Evolutionary conservation across 1,140 invertebrate species (phyloP).

Genomic region (Oreohelix idahoensis): DNA sequence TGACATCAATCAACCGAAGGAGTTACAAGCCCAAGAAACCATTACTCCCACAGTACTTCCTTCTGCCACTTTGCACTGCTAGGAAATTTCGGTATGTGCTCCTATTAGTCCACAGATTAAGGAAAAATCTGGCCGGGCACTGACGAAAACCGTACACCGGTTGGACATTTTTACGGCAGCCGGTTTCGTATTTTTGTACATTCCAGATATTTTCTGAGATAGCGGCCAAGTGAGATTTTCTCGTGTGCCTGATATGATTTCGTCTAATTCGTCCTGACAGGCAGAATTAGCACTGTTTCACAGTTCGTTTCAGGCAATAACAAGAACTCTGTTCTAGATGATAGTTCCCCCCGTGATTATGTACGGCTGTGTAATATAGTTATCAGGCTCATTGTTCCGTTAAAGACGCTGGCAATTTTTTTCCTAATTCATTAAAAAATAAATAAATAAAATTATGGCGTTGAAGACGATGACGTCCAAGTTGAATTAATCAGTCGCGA

Average conservation of each 20-base stretch:
- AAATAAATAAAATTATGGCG: too few species aligned
- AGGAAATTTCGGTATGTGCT: neutral
- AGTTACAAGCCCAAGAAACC: too few species aligned
- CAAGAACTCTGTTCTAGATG: neutral
- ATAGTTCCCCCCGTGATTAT: neutral
- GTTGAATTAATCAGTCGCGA: too few species aligned
- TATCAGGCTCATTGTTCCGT: too few species aligned
- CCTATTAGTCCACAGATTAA: neutral
- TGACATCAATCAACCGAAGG: too few species aligned
- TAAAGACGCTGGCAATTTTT: too few species aligned
- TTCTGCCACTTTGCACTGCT: neutral
- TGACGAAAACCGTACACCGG: neutral
- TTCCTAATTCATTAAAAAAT: too few species aligned
- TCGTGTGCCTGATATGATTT: neutral
- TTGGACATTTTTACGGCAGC: neutral
- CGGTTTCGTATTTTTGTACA: neutral
- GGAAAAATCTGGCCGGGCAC: neutral
- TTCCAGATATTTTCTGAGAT: neutral
- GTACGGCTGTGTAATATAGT: neutral
- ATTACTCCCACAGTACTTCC: too few species aligned
- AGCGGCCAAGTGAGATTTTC: neutral
- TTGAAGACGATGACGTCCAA: too few species aligned
- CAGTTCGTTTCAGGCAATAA: neutral
- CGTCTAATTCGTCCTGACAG: neutral
- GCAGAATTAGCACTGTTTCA: neutral